Percentiles rank a stretch among this genome's conserved stretches.
Conservation (phyloP, 1,140 invertebrate genomes). For the Choristoneura fumiferana region DNA sequence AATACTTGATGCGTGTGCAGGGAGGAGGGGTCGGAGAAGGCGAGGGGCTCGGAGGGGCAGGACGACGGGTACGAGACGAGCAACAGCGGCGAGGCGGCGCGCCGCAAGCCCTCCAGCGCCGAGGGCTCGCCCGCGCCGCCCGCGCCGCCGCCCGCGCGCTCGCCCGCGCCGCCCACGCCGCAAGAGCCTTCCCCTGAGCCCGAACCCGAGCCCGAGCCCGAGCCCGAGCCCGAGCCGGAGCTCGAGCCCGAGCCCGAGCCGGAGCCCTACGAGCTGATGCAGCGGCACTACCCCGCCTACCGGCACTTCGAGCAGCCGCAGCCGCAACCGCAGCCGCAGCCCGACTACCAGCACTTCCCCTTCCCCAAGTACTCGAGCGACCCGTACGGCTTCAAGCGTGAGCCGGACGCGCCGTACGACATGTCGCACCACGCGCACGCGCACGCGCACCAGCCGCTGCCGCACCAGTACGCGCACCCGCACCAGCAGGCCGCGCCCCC, state of each 20-base stretch:
- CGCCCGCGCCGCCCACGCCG: conserved; percentile 28
- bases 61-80: conserved; percentile 93
- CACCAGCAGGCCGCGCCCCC: conserved; percentile 37
- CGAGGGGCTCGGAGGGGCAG: conserved; percentile 82
- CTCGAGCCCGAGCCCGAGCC: conserved; percentile 14
- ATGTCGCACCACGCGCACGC: conserved; percentile 57
- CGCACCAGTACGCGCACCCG: conserved; percentile 25
- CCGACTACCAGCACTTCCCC: conserved; percentile 60
- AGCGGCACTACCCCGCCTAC: conserved; percentile 48
- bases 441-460: conserved; percentile 30
- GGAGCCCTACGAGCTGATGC: conserved; percentile 48
- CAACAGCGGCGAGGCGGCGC: conserved; percentile 83
- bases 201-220: conserved; percentile 33
- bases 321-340: conserved; percentile 37
- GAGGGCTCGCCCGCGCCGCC: conserved; percentile 37
- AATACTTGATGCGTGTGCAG: conserved; percentile 39
- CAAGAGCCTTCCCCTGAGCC: conserved; percentile 44
- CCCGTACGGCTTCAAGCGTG: conserved; percentile 62
- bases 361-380: conserved; percentile 59
- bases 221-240: conserved; percentile 44
- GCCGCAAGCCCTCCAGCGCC: conserved; percentile 66
- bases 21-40: conserved; percentile 71
- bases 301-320: conserved; percentile 54
- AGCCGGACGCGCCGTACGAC: conserved; percentile 68
- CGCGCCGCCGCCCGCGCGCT: conserved; percentile 35